Conservation (phyloP, 2,113 vertebrate species). For the Motacilla alba region DNA sequence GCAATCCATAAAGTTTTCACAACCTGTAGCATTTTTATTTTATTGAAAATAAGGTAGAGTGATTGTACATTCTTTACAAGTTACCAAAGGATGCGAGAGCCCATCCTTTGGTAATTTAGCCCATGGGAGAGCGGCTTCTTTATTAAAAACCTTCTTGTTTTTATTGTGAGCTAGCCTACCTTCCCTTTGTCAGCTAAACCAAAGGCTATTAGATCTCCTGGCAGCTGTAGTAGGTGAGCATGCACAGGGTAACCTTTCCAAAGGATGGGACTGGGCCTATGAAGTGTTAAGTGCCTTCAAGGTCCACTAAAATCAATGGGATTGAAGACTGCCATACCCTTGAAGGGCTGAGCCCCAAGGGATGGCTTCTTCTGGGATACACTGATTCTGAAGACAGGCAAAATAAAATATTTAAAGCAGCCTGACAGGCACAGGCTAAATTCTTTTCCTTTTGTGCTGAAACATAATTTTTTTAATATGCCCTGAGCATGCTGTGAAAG, state of each 20-base stretch:
- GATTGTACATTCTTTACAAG: not conserved
- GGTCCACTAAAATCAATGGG: constrained; percentile 55
- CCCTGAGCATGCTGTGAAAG: constrained; percentile 52
- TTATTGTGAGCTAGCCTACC: not conserved
- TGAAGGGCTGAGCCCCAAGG: constrained; percentile 43
- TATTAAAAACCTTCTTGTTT: not conserved
- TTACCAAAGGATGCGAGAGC: not conserved
- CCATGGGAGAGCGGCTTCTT: not conserved
- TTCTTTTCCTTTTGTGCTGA: constrained; percentile 63
- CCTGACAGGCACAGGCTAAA: constrained; percentile 28
- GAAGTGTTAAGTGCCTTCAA: constrained; percentile 55
- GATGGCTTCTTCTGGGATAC: constrained; percentile 37
- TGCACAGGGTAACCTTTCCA: not conserved
- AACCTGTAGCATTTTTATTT: not conserved
- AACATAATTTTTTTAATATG: constrained; percentile 56
- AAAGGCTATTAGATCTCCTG: not conserved
- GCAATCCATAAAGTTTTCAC: not conserved
- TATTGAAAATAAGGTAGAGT: not conserved
- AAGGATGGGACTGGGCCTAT: not conserved
- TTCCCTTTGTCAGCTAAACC: constrained; percentile 16
- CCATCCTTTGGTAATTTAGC: not conserved
- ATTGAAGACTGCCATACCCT: constrained; percentile 33
- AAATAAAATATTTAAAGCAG: constrained; percentile 68
- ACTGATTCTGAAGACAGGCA: constrained; percentile 52
- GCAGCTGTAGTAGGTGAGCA: not conserved